Base-by-base conservation (phyloP, 1,140 invertebrate genomes). In the Rhopalosiphum padi region DNA sequence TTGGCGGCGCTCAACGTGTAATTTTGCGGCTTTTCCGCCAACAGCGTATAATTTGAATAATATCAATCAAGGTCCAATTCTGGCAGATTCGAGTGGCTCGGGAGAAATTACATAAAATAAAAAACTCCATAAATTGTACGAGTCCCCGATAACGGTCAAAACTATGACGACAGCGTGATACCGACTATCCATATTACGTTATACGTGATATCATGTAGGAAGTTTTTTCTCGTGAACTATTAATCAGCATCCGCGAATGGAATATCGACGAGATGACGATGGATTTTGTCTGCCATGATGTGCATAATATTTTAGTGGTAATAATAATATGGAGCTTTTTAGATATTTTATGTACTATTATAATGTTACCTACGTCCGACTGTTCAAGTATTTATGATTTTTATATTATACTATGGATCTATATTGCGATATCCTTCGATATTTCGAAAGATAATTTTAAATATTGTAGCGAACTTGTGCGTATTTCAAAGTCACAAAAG, bases 21-120 rank as follows among this genome's bases (percentile, higher is more conserved):
- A 89, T 89, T 53, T 55, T 55, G 88, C 51, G 88, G 88, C 88
- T 89, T 89, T 89, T 89, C 88, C 88, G 88, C 88, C 48, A 53
- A 89, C 87, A 53, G 46, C 46, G 86, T 86, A 86, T 86, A 43
- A 86, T 86, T 86, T 86, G 41, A 46, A 87, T 87, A 87, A 18
- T 87, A 48, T 35, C 86, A 46, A 87, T 22, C 46, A 87, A 87
- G 86, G 86, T 48, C 86, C 86, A 30, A n/a, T 46, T 46, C 83
- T 37, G 83, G 35, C 82, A 83, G 82, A 86, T 30, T 46, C 85
- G 85, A 86, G 43, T 9, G 41, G 41, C 18, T 86, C 25, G 41
- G 37, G 25, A 86, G 25, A 86, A 46, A 86, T 41, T 41, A 22
- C 83, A 11, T 30, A 85, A 43, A 37, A 37, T 83, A 37, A 7